A percentile compares a stretch with the other conserved stretches of the same genome.
Evolutionary conservation across 2,797 vertebrate genomes (phyloP).

Genomic region (Hozukius guyotensis): DNA sequence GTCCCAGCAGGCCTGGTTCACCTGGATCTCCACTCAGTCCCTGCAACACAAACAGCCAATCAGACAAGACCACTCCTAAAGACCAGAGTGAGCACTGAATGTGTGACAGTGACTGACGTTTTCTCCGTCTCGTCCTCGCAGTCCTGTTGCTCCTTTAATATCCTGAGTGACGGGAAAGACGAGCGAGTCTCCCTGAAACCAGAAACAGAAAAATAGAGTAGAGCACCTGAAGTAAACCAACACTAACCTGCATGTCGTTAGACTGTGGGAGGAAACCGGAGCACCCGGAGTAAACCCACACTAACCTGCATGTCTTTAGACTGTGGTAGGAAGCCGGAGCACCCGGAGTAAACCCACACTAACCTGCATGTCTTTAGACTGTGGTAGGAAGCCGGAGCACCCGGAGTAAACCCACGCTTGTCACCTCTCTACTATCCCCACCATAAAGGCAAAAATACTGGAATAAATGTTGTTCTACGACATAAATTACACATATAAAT

Average conservation of each 20-base stretch:
- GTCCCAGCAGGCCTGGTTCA: slow-evolving; percentile 45
- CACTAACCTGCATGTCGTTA: too few species aligned
- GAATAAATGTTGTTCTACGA: not conserved
- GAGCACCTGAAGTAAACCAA: too few species aligned
- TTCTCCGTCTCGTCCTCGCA: slow-evolving; percentile 59
- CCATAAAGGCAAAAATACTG: not conserved
- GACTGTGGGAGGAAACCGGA: too few species aligned
- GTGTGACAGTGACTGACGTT: slow-evolving; percentile 39
- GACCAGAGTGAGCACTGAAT: too few species aligned
- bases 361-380: too few species aligned
- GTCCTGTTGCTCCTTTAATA: slow-evolving; percentile 58
- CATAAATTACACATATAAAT: not conserved
- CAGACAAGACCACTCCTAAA: not conserved
- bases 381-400: too few species aligned
- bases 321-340: too few species aligned
- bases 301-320: too few species aligned
- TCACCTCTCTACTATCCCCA: not conserved
- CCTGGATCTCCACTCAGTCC: slow-evolving; percentile 67
- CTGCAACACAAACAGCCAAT: slow-evolving; percentile 55
- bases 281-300: too few species aligned
- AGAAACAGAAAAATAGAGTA: not conserved
- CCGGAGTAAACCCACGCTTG: too few species aligned
- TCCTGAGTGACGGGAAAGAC: not conserved
- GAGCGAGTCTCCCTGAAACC: slow-evolving; percentile 63
- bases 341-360: too few species aligned